Conservation (phyloP, 2,888 invertebrate genomes). For the Nemotelus pantherinus region DNA sequence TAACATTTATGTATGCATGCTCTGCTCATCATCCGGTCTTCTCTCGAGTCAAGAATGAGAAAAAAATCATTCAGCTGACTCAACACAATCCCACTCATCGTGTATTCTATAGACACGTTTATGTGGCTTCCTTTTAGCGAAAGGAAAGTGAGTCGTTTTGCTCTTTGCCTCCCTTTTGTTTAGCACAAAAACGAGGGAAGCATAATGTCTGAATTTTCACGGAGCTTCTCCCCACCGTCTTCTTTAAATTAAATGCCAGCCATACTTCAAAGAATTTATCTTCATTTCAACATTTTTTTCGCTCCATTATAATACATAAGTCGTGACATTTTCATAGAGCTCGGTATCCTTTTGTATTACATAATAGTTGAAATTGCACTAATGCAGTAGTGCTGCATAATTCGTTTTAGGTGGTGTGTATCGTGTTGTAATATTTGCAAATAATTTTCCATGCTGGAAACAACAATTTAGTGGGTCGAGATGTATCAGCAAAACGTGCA, state of each 20-base stretch:
- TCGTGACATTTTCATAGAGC: neutral
- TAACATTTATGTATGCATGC: slow-evolving; percentile 27
- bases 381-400: neutral
- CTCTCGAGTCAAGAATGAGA: slow-evolving; percentile 35
- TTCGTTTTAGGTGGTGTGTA: neutral
- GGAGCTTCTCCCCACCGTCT: neutral
- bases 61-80: slow-evolving; percentile 49
- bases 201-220: slow-evolving; percentile 30
- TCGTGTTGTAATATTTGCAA: slow-evolving; percentile 23
- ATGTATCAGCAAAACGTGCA: neutral
- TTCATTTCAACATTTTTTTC: slow-evolving; percentile 1
- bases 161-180: slow-evolving; percentile 21
- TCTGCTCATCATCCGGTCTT: slow-evolving; percentile 17
- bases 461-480: neutral
- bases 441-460: slow-evolving; percentile 7
- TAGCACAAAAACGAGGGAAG: slow-evolving; percentile 17
- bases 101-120: slow-evolving; percentile 44
- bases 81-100: slow-evolving; percentile 49
- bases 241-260: slow-evolving; percentile 12
- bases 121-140: slow-evolving; percentile 34
- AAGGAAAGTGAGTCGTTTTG: slow-evolving; percentile 15
- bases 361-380: slow-evolving; percentile 16
- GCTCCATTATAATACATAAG: slow-evolving; percentile 10
- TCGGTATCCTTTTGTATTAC: slow-evolving; percentile 25
- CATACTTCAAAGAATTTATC: slow-evolving; percentile 20